Base-by-base conservation (phyloP, 2,797 vertebrate genomes). In the Lagodon rhomboides region DNA sequence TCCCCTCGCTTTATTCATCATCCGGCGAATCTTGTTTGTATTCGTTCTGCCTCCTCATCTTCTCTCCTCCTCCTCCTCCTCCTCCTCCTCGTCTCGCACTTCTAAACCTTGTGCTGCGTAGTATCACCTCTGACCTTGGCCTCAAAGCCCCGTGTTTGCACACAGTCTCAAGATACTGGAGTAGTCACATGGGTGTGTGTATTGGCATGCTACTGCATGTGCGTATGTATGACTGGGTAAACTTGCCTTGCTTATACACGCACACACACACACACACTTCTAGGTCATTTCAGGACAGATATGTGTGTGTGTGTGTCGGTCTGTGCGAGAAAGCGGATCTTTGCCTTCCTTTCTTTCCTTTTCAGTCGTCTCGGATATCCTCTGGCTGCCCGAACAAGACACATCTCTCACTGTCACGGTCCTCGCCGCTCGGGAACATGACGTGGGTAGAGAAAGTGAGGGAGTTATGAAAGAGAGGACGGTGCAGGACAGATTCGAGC, bases 301-400 rank as follows among this genome's bases (percentile, higher is more conserved):
- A 64, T 82, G 72, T 79, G 44, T 53, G 66, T 80, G 69, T 49
- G 75, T 75, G 51, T 79, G 54, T 71, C 54, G 63, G 58, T 73
- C 27, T 50, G n/a, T 74, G 87, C 78, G 85, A 63, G 89, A 89
- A 93, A 92, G 74, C 23, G 51, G 84, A 90, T 90, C 90, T 82
- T 87, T 79, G 85, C 72, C 79, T 87, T 80, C 63, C 79, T 80
- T 88, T 91, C 68, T 87, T 82, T 77, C 51, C 54, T 74, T 87
- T 90, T 93, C 87, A 79, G 74, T 61, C 59, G 38, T 92, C 90
- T 94, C 92, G 80, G 85, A 92, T 94, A 76, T 90, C 93, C 13
- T 12, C 63, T 80, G 85, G 82, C 87, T 75, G 73, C 72, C 76
- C n/a, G 47, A 86, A 77, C 65, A 62, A 1, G 58, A 71, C 84